Evolutionary conservation across 2,888 invertebrate species (phyloP), one percentile per base, ranked within the genome.

Genomic region (Lissocephala sabroskyi): DNA sequence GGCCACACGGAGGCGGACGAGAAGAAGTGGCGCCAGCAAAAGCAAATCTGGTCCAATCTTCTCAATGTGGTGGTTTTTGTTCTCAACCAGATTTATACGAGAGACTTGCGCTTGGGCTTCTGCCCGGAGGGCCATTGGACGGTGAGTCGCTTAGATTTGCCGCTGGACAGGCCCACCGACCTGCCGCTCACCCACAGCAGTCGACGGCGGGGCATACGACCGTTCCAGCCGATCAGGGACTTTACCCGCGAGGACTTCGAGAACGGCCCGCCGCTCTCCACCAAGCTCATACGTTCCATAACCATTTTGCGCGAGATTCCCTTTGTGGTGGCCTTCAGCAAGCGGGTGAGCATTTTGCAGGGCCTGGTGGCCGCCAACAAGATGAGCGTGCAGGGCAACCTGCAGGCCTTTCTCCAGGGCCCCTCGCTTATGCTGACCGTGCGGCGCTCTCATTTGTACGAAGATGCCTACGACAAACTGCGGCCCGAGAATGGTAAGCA

Each of bases 391-490:
- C 93, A 92, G 84, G 91, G 91, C n/a, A 90, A 92, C 67, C 83
- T 90, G 61, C 87, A 90, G 10, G 90, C 91, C 54, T 92, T 93
- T 78, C 87, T 92, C 65, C 90, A 90, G 65, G 93, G 93, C 0
- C 92, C 93, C 0, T 87, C 89, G 33, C 91, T 93, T 61, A 88
- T 89, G 65, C 88, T 96, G 28, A 90, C 91, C 23, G 92, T 96
- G 5, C 86, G 96, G 49, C 87, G 99, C 47, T 92, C 94, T 61
- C 96, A 96, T 86, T 87, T 99, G n/a, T 99, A 99, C 82, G 98
- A 98, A 86, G 99, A 99, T 85, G 96, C 98, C 0, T 98, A 96
- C 81, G 96, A 97, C 44, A 96, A 96, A 83, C 87, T 98, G 3
- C 93, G 96, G 1, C 89, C 89, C 1, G 94, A 94, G 70, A 97